phyloP scores from a whole-genome alignment of 2,888 invertebrate genomes.

The Camponotus fellah region DNA sequence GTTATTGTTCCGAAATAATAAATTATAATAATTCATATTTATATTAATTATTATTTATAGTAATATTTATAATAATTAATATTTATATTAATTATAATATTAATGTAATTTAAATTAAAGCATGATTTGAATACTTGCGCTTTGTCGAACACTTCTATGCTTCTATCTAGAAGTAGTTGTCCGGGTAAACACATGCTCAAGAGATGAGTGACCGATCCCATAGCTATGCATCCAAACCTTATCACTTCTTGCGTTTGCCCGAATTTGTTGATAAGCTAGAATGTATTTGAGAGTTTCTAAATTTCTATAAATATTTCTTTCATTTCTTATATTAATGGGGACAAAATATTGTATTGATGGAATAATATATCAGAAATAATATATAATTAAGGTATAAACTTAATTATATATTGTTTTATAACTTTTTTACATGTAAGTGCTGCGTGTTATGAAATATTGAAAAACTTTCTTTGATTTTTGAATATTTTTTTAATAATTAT shows the following conservation, averaged over 20 bases:
- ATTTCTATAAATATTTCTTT: neutral
- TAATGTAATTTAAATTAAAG: neutral
- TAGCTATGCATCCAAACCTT: constrained; percentile 4
- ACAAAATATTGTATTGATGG: no score
- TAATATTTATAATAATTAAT: neutral
- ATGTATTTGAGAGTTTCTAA: neutral
- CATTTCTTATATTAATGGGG: neutral
- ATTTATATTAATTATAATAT: no score
- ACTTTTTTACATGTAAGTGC: neutral
- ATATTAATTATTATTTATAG: no score
- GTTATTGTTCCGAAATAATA: neutral
- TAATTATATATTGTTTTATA: neutral
- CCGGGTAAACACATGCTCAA: constrained; percentile 26
- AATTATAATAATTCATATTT: neutral
- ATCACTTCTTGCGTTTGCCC: neutral
- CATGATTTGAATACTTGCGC: constrained; percentile 22
- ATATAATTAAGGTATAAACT: neutral
- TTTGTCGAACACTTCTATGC: constrained; percentile 12
- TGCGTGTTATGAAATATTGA: neutral
- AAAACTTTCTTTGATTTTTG: neutral
- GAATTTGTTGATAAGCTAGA: constrained; percentile 20
- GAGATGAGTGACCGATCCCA: neutral
- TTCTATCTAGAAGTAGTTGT: constrained; percentile 16
- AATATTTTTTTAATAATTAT: neutral
- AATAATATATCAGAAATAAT: no score